Percentiles rank a stretch among this genome's conserved stretches.
These are phyloP conservation scores for Erethizon dorsatum DNA, from an alignment of 2,797 vertebrate genomes.

Conservation along the genomic window DNA sequence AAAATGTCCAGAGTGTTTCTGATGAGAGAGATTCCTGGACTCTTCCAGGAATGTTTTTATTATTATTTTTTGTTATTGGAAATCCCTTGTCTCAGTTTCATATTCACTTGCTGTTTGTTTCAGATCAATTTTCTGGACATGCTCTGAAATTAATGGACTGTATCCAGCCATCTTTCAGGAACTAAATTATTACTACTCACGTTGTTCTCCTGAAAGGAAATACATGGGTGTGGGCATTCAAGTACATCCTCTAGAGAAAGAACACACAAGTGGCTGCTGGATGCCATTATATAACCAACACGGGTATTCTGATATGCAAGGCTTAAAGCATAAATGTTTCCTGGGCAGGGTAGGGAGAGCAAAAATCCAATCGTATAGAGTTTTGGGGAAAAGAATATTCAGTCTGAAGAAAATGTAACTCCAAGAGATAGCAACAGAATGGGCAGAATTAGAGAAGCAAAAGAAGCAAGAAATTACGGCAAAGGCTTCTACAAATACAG, in stretches of 20 bases:
- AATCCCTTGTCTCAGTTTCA: conserved; percentile 75
- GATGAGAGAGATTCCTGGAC: conserved; percentile 36
- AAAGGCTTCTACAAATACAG: conserved; percentile 81
- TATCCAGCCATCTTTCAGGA: conserved; percentile 78
- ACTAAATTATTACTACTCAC: conserved; percentile 70
- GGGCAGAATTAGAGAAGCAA: conserved; percentile 73
- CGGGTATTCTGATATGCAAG: conserved; percentile 64
- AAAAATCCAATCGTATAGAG: conserved; percentile 74
- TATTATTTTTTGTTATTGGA: conserved; percentile 71
- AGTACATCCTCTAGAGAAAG: conserved; percentile 61
- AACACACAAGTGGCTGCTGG: conserved; percentile 60
- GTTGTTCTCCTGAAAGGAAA: conserved; percentile 66
- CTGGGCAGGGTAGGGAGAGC: conserved; percentile 35
- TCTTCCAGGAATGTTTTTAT: conserved; percentile 49
- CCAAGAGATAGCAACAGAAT: conserved; percentile 73
- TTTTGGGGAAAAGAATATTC: conserved; percentile 63
- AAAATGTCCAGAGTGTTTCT: conserved; percentile 62
- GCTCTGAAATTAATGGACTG: conserved; percentile 65
- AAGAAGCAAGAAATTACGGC: conserved; percentile 73
- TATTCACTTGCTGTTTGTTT: conserved; percentile 53
- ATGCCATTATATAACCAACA: conserved; percentile 67
- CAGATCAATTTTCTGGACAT: conserved; percentile 78
- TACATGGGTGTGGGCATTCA: conserved; percentile 67
- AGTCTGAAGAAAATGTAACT: conserved; percentile 72
- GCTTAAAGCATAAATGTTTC: conserved; percentile 78